A percentile compares a stretch with the other conserved stretches of the same genome.
Evolutionary conservation across 2,797 vertebrate genomes (phyloP).

Genomic region (Hypotaenidia philippensis): DNA sequence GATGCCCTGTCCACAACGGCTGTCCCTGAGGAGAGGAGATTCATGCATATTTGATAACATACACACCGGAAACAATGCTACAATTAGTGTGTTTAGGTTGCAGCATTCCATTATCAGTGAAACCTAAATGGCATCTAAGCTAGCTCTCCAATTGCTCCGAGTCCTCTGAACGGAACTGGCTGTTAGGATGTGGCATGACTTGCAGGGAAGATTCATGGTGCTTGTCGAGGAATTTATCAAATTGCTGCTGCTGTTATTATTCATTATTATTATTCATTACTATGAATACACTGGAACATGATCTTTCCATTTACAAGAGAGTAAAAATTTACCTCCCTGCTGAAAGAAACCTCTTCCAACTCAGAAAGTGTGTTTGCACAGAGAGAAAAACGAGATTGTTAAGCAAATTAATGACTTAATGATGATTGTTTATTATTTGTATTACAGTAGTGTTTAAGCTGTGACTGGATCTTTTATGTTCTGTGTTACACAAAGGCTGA

Average conservation of each 20-base stretch:
- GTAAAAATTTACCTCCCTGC: not conserved
- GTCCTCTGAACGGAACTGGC: not conserved
- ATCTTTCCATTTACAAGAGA: not conserved
- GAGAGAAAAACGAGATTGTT: not conserved
- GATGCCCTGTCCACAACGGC: not conserved
- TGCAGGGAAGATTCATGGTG: not conserved
- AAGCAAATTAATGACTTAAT: slow-evolving; percentile 39
- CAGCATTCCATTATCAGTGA: not conserved
- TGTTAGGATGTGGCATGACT: not conserved
- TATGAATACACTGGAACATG: not conserved
- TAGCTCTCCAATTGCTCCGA: not conserved
- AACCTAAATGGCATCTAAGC: not conserved
- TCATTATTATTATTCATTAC: not conserved
- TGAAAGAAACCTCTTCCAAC: not conserved
- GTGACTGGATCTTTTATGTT: not conserved
- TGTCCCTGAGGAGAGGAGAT: not conserved
- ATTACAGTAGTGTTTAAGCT: slow-evolving; percentile 13
- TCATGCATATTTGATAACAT: not conserved
- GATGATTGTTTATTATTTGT: slow-evolving; percentile 45
- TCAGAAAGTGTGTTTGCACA: not conserved
- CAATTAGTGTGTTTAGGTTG: not conserved
- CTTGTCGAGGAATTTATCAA: slow-evolving; percentile 6
- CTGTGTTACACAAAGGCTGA: not conserved
- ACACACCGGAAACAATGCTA: not conserved
- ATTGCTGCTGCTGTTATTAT: not conserved